These are phyloP conservation scores for Caenorhabditis tropicalis DNA, from an alignment of 1,140 invertebrate genomes.

Conservation along the genomic window DNA sequence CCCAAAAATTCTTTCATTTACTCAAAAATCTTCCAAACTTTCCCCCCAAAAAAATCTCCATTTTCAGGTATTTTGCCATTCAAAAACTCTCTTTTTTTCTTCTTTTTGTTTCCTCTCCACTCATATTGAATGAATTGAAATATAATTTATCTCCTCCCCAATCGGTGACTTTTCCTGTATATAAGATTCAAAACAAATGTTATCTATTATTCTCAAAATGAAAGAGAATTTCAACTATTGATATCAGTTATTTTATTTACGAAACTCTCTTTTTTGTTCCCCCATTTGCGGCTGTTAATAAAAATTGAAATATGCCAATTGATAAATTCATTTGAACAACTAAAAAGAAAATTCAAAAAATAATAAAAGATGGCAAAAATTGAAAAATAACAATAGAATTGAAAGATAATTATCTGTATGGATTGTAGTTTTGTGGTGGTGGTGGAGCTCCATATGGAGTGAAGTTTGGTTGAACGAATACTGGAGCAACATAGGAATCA, in stretches of 20 bases:
- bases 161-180: constrained; percentile 38
- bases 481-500: constrained; percentile 45
- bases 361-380: neutral
- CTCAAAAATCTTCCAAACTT: constrained; percentile 26
- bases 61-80: constrained; percentile 38
- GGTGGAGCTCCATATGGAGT: constrained; percentile 21
- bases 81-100: neutral
- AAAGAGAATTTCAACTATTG: constrained; percentile 1
- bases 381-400: neutral
- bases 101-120: constrained; percentile 1
- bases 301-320: constrained; percentile 32
- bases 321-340: neutral
- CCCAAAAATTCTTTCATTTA: constrained; percentile 13
- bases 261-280: neutral
- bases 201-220: neutral
- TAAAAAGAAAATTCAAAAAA: neutral
- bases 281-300: constrained; percentile 10
- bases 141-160: neutral
- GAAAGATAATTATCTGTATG: constrained; percentile 9
- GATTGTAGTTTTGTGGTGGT: constrained; percentile 33
- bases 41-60: constrained; percentile 34
- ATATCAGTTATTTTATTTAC: constrained; percentile 39
- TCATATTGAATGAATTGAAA: constrained; percentile 27
- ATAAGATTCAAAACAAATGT: neutral
- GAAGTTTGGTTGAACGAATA: constrained; percentile 31